Evolutionary conservation across 2,797 vertebrate genomes (phyloP).

Genomic region (Oryzias dopingdopingensis): DNA sequence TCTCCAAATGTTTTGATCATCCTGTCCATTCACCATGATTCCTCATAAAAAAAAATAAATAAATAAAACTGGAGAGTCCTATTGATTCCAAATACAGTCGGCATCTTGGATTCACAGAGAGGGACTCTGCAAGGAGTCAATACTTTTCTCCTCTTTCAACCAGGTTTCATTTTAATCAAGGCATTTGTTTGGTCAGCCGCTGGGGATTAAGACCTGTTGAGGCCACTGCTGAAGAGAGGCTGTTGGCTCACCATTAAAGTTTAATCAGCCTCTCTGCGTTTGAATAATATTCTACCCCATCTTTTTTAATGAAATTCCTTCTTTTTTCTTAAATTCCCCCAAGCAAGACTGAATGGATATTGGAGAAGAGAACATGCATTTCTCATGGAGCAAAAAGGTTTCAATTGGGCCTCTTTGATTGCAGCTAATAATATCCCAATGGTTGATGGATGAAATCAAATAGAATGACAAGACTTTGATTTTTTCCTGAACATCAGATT

Average conservation of each 20-base stretch:
- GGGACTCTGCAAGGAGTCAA: conserved; percentile 19
- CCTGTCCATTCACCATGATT: conserved; percentile 14
- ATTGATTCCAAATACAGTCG: conserved; percentile 52
- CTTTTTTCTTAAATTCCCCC: conserved; percentile 43
- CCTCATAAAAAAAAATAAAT: background rate
- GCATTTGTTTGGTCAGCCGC: conserved; percentile 53
- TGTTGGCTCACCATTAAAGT: conserved; percentile 53
- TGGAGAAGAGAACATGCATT: conserved; percentile 32
- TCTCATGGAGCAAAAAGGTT: conserved; percentile 71
- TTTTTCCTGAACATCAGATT: conserved; percentile 56
- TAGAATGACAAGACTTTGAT: conserved; percentile 74
- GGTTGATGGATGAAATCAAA: conserved; percentile 70
- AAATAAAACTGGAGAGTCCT: conserved; percentile 24
- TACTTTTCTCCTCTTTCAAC: conserved; percentile 20
- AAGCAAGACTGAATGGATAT: conserved; percentile 47
- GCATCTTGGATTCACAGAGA: conserved; percentile 34
- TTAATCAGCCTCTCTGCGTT: conserved; percentile 50
- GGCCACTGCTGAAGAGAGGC: conserved; percentile 46
- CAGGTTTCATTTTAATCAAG: conserved; percentile 20
- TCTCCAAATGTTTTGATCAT: conserved; percentile 20
- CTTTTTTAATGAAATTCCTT: conserved; percentile 53
- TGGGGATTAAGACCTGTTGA: conserved; percentile 66
- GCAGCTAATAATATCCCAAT: conserved; percentile 66
- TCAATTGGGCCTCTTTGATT: conserved; percentile 71
- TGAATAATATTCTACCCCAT: conserved; percentile 49